A percentile compares a stretch with the other conserved stretches of the same genome.
Evolutionary conservation across 1,140 invertebrate genomes (phyloP).

Genomic region (Hypothenemus hampei): DNA sequence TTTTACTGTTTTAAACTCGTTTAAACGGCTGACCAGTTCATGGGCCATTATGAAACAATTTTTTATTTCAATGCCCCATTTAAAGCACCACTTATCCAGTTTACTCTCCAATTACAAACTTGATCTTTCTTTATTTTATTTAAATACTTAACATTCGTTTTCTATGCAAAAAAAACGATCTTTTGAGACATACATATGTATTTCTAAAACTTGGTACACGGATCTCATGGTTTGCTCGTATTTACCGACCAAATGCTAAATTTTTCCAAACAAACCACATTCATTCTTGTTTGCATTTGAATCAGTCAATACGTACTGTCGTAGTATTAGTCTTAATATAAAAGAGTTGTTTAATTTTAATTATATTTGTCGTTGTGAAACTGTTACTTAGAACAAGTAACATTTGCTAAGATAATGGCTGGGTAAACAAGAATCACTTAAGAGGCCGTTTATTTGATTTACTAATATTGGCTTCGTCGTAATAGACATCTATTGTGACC

Average conservation of each 20-base stretch:
- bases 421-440: slow-evolving; percentile 29
- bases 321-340: slow-evolving; percentile 20
- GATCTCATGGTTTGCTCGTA: too few relatives aligned
- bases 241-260: too few relatives aligned
- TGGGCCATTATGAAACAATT: slow-evolving; percentile 10
- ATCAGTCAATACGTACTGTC: slow-evolving; percentile 17
- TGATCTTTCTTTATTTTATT: too few relatives aligned
- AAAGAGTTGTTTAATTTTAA: slow-evolving; percentile 25
- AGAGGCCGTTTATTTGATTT: slow-evolving; percentile 23
- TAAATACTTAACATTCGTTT: too few relatives aligned
- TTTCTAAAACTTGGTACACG: too few relatives aligned
- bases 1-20: slow-evolving; percentile 23
- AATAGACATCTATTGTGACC: slow-evolving; percentile 14
- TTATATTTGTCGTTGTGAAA: slow-evolving; percentile 30
- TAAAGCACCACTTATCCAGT: too few relatives aligned
- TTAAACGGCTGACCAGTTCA: slow-evolving; percentile 9
- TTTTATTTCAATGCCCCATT: too few relatives aligned
- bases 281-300: slow-evolving; percentile 7
- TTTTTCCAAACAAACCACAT: slow-evolving; percentile 9
- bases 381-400: slow-evolving; percentile 33
- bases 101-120: too few relatives aligned
- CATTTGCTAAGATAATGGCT: slow-evolving; percentile 34
- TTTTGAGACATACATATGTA: too few relatives aligned
- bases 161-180: too few relatives aligned
- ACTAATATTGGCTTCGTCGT: slow-evolving; percentile 10